Conservation (phyloP, 2,888 invertebrate species). For the Pammene aurita region DNA sequence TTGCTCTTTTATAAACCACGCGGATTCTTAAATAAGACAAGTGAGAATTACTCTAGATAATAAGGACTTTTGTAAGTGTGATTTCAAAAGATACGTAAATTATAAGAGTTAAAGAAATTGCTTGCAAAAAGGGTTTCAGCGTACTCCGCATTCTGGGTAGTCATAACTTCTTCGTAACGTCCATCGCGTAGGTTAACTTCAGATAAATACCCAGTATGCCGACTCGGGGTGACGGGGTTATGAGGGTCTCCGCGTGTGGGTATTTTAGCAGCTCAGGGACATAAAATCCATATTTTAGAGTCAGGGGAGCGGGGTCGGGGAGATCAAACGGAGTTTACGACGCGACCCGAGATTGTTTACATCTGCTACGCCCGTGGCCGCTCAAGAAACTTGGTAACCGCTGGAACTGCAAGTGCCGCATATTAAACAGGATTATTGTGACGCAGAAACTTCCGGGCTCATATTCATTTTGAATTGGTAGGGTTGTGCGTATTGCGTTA, state of each 20-base stretch:
- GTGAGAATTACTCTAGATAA: neutral
- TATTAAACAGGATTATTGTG: constrained; percentile 57
- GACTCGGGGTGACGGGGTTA: constrained; percentile 65
- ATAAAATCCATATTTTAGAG: constrained; percentile 82
- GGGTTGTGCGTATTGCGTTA: constrained; percentile 26
- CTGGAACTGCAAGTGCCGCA: constrained; percentile 64
- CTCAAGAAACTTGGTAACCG: constrained; percentile 78
- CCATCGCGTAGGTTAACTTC: constrained; percentile 29
- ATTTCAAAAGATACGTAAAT: neutral
- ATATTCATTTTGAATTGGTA: constrained; percentile 37
- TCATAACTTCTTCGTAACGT: constrained; percentile 23
- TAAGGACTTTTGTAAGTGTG: neutral
- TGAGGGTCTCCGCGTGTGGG: constrained; percentile 72
- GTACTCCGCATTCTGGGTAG: neutral
- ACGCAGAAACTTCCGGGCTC: constrained; percentile 35
- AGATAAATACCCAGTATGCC: constrained; percentile 44
- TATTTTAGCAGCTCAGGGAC: constrained; percentile 76
- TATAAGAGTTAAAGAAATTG: neutral
- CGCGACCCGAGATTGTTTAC: constrained; percentile 80
- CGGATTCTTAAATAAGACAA: neutral
- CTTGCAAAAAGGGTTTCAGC: neutral
- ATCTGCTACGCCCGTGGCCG: constrained; percentile 78
- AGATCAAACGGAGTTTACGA: constrained; percentile 82
- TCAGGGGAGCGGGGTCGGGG: constrained; percentile 60
- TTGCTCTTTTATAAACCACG: neutral